Evolutionary conservation across 2,888 invertebrate species (phyloP).

Genomic region (Drosophila differens): DNA sequence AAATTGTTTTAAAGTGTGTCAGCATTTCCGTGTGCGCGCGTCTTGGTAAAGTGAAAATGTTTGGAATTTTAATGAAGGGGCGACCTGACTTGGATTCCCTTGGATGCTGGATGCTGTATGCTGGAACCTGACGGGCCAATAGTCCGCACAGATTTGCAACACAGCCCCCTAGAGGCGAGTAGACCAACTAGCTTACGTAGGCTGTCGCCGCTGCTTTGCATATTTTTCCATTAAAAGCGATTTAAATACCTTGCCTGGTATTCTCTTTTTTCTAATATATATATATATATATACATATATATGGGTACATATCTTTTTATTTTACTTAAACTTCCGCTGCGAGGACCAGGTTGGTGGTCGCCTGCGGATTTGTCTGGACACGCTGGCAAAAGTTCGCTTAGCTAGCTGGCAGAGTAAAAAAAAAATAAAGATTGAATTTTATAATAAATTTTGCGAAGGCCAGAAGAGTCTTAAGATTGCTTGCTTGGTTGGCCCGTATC

Average conservation of each 20-base stretch:
- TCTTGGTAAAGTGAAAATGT: slow-evolving; percentile 73
- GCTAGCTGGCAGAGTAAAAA: slow-evolving; percentile 3
- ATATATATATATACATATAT: slow-evolving; percentile 12
- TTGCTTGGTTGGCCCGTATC: slow-evolving; percentile 36
- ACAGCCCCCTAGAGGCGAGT: slow-evolving; percentile 21
- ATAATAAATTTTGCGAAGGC: slow-evolving; percentile 71
- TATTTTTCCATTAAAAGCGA: slow-evolving; percentile 80
- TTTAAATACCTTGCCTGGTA: slow-evolving; percentile 71
- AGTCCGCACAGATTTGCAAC: slow-evolving; percentile 72
- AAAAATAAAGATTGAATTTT: slow-evolving; percentile 70
- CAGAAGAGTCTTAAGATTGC: slow-evolving; percentile 57
- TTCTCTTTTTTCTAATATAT: slow-evolving; percentile 40
- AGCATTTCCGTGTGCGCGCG: slow-evolving; percentile 65
- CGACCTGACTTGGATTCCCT: slow-evolving; percentile 16
- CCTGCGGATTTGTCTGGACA: slow-evolving; percentile 55
- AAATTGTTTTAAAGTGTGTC: slow-evolving; percentile 82
- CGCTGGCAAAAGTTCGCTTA: slow-evolving; percentile 60
- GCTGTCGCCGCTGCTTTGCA: slow-evolving; percentile 67
- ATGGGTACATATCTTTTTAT: slow-evolving; percentile 17
- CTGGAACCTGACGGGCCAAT: slow-evolving; percentile 48
- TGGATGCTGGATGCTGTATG: not conserved
- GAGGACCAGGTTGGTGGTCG: slow-evolving; percentile 31
- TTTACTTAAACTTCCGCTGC: slow-evolving; percentile 33
- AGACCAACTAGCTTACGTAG: slow-evolving; percentile 59
- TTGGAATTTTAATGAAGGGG: slow-evolving; percentile 78